Evolutionary conservation across 1,140 invertebrate species (phyloP).

Genomic region (Caenorhabditis tropicalis): DNA sequence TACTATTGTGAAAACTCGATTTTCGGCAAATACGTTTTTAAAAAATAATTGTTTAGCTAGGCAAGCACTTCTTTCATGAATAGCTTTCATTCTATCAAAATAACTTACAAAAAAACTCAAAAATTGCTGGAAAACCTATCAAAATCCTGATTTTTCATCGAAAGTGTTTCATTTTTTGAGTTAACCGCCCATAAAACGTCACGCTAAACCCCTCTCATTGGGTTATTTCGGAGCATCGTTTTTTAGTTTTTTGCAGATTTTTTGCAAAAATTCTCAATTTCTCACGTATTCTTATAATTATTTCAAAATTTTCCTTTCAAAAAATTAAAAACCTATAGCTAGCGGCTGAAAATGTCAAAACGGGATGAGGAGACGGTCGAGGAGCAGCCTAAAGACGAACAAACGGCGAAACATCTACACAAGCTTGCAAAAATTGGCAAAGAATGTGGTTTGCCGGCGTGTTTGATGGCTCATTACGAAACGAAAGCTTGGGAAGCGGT

Average conservation of each 20-base stretch:
- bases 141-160: no score
- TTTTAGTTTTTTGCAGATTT: background rate
- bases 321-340: background rate
- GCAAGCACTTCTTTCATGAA: no score
- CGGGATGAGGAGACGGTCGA: background rate
- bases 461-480: constrained; percentile 9
- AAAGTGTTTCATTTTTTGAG: no score
- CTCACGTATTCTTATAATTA: background rate
- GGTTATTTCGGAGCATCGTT: background rate
- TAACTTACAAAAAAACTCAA: no score
- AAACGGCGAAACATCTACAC: constrained; percentile 19
- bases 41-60: no score
- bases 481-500: constrained; percentile 13
- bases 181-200: no score
- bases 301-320: background rate
- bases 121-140: no score
- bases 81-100: no score
- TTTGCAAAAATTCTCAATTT: background rate
- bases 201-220: background rate
- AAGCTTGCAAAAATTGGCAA: background rate
- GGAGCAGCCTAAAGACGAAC: background rate
- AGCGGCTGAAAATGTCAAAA: background rate
- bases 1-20: no score
- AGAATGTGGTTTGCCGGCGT: background rate
- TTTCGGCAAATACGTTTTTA: no score